These are phyloP conservation scores for Anser cygnoides DNA, from an alignment of 2,113 vertebrate species.

Conservation along the genomic window DNA sequence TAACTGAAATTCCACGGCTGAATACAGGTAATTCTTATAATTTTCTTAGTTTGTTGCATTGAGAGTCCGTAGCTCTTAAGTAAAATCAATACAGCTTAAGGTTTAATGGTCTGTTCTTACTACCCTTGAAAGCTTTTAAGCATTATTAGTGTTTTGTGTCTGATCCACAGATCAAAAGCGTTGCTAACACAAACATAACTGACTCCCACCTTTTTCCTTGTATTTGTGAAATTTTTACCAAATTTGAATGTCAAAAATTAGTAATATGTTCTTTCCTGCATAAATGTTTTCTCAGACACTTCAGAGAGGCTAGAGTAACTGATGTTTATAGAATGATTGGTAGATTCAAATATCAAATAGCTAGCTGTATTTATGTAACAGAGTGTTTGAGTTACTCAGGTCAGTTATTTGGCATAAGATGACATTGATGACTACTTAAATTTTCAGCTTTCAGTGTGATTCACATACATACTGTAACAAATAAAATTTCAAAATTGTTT, in stretches of 20 bases:
- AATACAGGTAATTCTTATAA: constrained; percentile 53
- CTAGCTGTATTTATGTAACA: background rate
- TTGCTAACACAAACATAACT: background rate
- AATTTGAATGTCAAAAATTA: background rate
- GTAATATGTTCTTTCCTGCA: background rate
- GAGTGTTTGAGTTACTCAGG: background rate
- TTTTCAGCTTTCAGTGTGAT: constrained; percentile 13
- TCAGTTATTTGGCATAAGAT: background rate
- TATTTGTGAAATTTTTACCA: background rate
- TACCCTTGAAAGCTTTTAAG: background rate
- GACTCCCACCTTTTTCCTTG: background rate
- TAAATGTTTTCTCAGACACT: background rate
- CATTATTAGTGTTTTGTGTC: background rate
- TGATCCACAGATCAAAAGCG: background rate
- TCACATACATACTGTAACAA: background rate
- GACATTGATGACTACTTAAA: background rate
- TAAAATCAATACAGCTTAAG: background rate
- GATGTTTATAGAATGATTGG: background rate
- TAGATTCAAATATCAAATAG: background rate
- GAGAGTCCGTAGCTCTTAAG: background rate
- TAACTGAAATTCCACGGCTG: constrained; percentile 63
- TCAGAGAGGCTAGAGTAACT: background rate
- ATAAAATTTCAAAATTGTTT: background rate
- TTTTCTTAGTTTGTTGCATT: background rate
- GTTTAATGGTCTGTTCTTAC: background rate